Conservation (phyloP, 2,888 invertebrate species). For the Deilephila porcellus region DNA sequence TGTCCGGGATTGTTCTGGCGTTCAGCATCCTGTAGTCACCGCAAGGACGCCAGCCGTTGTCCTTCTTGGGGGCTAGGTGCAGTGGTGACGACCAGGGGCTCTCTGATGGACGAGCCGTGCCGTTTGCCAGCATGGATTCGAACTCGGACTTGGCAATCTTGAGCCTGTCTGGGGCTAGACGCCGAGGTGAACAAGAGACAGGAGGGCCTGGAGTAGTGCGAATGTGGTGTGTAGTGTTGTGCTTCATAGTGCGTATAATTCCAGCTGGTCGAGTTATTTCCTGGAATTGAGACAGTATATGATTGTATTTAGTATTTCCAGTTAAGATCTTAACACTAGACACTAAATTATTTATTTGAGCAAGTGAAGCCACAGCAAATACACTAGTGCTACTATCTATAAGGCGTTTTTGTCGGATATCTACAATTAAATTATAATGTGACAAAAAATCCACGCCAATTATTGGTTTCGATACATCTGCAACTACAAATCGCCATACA, state of each 20-base stretch:
- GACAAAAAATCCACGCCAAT: slow-evolving; percentile 31
- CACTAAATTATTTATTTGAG: too few relatives aligned
- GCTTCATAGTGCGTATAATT: too few relatives aligned
- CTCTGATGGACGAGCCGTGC: slow-evolving; percentile 25
- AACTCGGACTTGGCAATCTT: slow-evolving; percentile 33
- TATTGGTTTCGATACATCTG: slow-evolving; percentile 30
- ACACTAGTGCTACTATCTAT: slow-evolving; percentile 11
- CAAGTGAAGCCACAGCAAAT: background rate
- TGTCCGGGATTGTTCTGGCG: slow-evolving; percentile 10
- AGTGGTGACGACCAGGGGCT: slow-evolving; percentile 1
- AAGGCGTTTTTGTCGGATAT: slow-evolving; percentile 10
- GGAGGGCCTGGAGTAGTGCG: slow-evolving; percentile 33
- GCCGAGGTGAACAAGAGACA: slow-evolving; percentile 27
- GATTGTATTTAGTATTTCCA: too few relatives aligned
- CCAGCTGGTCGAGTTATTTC: too few relatives aligned
- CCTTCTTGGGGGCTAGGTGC: slow-evolving; percentile 28
- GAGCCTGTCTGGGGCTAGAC: slow-evolving; percentile 31
- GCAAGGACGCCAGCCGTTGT: slow-evolving; percentile 28
- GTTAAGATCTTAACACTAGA: too few relatives aligned
- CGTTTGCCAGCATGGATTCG: slow-evolving; percentile 15
- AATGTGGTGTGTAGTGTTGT: too few relatives aligned
- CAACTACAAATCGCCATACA: slow-evolving; percentile 29
- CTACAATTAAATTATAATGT: slow-evolving; percentile 26
- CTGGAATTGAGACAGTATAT: too few relatives aligned
- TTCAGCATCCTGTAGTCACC: slow-evolving; percentile 5